phyloP scores from a whole-genome alignment of 2,797 vertebrate genomes.

The Trachops cirrhosus region DNA sequence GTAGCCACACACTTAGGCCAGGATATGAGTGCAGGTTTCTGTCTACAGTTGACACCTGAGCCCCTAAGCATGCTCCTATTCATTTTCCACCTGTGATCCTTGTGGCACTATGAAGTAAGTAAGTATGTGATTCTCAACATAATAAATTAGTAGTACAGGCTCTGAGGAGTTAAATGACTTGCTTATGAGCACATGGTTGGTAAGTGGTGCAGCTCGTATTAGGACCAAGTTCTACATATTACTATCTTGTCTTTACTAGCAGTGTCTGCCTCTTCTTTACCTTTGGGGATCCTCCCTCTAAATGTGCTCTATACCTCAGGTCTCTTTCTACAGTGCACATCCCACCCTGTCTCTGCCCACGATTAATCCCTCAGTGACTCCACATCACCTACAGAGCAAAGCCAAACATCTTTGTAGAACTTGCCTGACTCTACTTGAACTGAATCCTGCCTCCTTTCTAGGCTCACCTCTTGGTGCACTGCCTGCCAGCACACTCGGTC shows the following conservation, averaged over 20 bases:
- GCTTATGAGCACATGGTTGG: not conserved
- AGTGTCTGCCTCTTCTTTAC: not conserved
- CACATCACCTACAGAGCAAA: not conserved
- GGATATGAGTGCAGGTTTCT: not conserved
- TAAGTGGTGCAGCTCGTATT: not conserved
- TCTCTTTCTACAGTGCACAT: not conserved
- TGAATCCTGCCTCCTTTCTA: not conserved
- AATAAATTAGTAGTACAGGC: not conserved
- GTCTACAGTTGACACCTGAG: not conserved
- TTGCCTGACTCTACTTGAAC: not conserved
- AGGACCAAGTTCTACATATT: not conserved
- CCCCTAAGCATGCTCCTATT: not conserved
- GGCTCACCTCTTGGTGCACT: not conserved
- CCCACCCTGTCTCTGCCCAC: not conserved
- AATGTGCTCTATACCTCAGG: not conserved
- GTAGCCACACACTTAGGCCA: not conserved
- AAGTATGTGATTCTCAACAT: not conserved
- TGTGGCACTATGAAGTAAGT: not conserved
- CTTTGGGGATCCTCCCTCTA: not conserved
- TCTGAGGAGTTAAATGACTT: not conserved
- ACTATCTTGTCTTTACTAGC: not conserved
- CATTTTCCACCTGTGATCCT: not conserved
- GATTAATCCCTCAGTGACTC: not conserved
- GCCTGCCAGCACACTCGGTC: accelerated
- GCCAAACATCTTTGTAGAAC: not conserved